phyloP scores from a whole-genome alignment of 2,113 vertebrate genomes.

The Thalassarche chlororhynchos region DNA sequence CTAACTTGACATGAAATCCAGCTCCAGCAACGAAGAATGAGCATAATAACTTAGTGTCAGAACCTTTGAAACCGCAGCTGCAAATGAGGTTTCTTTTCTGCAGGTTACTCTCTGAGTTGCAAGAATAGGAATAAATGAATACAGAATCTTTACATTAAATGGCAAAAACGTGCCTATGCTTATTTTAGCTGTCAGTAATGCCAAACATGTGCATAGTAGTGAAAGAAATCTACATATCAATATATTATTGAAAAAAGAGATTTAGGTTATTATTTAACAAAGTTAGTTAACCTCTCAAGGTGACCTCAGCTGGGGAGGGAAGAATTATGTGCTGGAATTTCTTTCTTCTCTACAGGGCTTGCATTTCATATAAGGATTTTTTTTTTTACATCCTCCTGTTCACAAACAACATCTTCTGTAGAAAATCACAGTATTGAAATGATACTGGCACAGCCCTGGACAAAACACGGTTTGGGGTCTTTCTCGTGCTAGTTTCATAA shows the following conservation, averaged over 20 bases:
- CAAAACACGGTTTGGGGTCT: not conserved
- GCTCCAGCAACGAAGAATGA: not conserved
- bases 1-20: not conserved
- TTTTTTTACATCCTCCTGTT: not conserved
- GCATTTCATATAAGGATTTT: not conserved
- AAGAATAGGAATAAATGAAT: conserved; percentile 21
- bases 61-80: not conserved
- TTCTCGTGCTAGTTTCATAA: not conserved
- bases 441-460: not conserved
- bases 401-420: not conserved
- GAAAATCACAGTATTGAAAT: not conserved
- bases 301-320: not conserved
- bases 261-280: not conserved
- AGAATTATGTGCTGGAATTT: not conserved
- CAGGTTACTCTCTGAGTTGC: not conserved
- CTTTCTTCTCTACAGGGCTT: not conserved
- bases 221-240: not conserved
- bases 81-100: not conserved
- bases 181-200: not conserved
- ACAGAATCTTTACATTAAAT: not conserved
- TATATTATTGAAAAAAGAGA: not conserved
- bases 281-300: conserved; percentile 22
- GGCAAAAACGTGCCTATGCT: not conserved
- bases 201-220: not conserved
- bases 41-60: not conserved